These are phyloP conservation scores for Trematocara stigmaticum DNA, from an alignment of 2,113 vertebrate genomes.

Conservation along the genomic window DNA sequence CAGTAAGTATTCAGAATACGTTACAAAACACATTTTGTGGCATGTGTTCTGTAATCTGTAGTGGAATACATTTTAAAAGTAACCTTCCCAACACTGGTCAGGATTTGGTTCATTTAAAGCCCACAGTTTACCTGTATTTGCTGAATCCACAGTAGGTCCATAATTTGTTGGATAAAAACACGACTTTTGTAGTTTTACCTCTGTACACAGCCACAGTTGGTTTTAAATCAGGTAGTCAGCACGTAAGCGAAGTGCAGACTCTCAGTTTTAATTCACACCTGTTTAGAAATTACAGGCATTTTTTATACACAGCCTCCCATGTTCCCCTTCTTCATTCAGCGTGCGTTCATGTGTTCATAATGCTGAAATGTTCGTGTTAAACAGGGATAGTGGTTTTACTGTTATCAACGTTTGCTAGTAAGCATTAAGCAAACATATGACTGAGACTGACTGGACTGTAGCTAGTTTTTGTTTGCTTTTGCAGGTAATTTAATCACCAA, in stretches of 20 bases:
- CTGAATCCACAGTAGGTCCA: not conserved
- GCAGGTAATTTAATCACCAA: not conserved
- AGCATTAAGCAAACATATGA: not conserved
- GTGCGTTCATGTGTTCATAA: not conserved
- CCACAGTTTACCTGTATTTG: not conserved
- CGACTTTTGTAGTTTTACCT: not conserved
- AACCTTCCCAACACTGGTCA: not conserved
- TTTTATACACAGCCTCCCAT: not conserved
- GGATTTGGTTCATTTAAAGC: accelerated
- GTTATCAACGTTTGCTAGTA: accelerated
- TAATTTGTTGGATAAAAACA: not conserved
- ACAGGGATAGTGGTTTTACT: not conserved
- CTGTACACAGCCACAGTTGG: accelerated
- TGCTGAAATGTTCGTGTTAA: not conserved
- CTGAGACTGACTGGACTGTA: not conserved
- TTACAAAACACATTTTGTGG: not conserved
- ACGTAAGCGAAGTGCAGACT: not conserved
- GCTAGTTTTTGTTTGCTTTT: not conserved
- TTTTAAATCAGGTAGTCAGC: not conserved
- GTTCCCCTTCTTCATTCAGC: not conserved
- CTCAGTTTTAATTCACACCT: not conserved
- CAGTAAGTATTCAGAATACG: not conserved
- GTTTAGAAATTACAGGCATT: not conserved
- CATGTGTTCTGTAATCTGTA: not conserved
- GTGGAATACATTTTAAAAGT: not conserved